Conservation (phyloP, 2,888 invertebrate species). For the Ganaspis brasiliensis region DNA sequence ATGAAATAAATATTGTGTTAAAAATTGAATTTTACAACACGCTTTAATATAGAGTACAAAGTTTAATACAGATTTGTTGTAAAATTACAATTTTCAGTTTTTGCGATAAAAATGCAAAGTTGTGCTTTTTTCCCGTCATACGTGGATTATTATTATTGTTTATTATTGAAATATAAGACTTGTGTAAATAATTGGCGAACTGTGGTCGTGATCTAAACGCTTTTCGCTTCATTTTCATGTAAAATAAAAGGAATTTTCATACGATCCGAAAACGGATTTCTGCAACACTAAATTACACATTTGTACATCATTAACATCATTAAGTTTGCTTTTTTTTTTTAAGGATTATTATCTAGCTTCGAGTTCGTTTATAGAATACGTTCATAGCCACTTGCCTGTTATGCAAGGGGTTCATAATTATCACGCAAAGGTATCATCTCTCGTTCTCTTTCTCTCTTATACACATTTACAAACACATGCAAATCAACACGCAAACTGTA, state of each 20-base stretch:
- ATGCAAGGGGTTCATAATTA: slow-evolving; percentile 26
- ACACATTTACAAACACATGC: slow-evolving; percentile 42
- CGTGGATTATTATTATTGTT: slow-evolving; percentile 46
- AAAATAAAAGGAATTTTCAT: slow-evolving; percentile 42
- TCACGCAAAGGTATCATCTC: slow-evolving; percentile 39
- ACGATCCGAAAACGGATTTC: slow-evolving; percentile 45
- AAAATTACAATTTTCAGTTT: not conserved
- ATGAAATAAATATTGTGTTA: not conserved
- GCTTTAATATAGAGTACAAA: too few species aligned
- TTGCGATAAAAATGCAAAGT: not conserved
- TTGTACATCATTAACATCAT: slow-evolving; percentile 71
- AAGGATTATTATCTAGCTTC: slow-evolving; percentile 57
- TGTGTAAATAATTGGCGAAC: slow-evolving; percentile 59
- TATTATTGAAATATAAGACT: too few species aligned
- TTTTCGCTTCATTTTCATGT: slow-evolving; percentile 47
- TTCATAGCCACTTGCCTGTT: slow-evolving; percentile 39
- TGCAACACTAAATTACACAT: slow-evolving; percentile 73
- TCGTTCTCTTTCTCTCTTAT: slow-evolving; percentile 22
- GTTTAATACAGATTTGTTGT: too few species aligned
- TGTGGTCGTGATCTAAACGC: slow-evolving; percentile 56
- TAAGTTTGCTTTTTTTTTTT: slow-evolving; percentile 46
- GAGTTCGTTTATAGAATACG: slow-evolving; percentile 47
- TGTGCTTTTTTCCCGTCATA: slow-evolving; percentile 40
- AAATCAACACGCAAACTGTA: not conserved
- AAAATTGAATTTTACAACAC: not conserved